Base-by-base conservation (phyloP, 1,140 invertebrate species). In the Grapholita molesta region DNA sequence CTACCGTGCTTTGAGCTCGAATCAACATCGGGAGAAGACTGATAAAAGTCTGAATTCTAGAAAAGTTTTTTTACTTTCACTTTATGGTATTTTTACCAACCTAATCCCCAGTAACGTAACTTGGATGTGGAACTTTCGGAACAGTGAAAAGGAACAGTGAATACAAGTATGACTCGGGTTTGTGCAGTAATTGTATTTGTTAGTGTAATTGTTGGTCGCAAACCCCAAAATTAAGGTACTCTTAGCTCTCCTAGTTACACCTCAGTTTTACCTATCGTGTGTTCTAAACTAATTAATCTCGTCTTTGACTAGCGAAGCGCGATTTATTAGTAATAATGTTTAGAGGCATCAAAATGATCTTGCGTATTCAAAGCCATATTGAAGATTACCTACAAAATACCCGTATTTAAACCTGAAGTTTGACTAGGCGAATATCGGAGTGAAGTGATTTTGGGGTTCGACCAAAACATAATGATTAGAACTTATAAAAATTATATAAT, bases 11-110 rank as follows among this genome's bases (percentile, higher is more conserved):
- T 65, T 65, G 42, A 55, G 65, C 57, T 32, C 68, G 64, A 52
- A 75, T 71, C 42, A 24, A 33, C 67, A 48, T 77, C 75, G 80
- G 70, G 74, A 75, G 73, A 78, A 84, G 82, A 83, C 83, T 85
- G 82, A 82, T 78, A 7, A 69, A 84, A 84, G 81, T 80, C 81
- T 84, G 77, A 84, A 78, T 71, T 72, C 61, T 68, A 68, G 66
- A 68, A 55, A 55, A 35, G 28, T 28, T 61, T 61, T n/a, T 61
- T 61, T 61, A 61, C 55, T 61, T 61, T 61, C 25, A 30, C 55
- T 28, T 61, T 61, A 61, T 30, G 55, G 55, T 61, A 28, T 61
- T 57, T 68, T 55, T 55, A 32, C 48, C 24, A 15, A 25, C 66
- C 52, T 9, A 57, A 68, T n/a, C 33, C 12, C 9, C 28, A 67